phyloP scores from a whole-genome alignment of 1,140 invertebrate species.

The Caerostris extrusa region DNA sequence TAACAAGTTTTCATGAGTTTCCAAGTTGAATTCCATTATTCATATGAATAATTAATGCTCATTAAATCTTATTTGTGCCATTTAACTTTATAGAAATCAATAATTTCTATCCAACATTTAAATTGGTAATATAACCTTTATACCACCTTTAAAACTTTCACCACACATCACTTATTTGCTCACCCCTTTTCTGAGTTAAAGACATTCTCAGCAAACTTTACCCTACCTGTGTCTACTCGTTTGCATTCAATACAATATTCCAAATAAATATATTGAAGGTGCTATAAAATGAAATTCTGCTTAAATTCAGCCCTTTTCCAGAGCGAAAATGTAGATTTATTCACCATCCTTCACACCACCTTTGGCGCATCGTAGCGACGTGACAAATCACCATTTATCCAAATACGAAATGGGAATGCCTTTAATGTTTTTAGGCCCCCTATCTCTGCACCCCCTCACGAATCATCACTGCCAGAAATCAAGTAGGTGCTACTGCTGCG shows the following conservation, averaged over 20 bases:
- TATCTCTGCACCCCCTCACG: too few relatives aligned
- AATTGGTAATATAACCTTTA: too few relatives aligned
- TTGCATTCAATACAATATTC: background rate
- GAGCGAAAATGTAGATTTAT: background rate
- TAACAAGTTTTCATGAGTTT: too few relatives aligned
- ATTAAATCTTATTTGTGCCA: too few relatives aligned
- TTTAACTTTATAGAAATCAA: too few relatives aligned
- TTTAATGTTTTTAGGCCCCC: constrained; percentile 54
- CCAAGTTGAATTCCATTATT: too few relatives aligned
- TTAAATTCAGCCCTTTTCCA: background rate
- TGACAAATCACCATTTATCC: constrained; percentile 68
- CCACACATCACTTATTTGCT: too few relatives aligned
- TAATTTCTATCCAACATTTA: too few relatives aligned
- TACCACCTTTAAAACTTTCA: too few relatives aligned
- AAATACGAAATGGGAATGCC: constrained; percentile 37
- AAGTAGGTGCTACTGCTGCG: constrained; percentile 35
- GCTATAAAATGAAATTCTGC: background rate
- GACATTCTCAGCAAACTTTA: background rate
- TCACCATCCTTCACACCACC: background rate
- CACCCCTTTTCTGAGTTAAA: too few relatives aligned
- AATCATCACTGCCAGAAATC: constrained; percentile 36
- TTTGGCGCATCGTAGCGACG: background rate
- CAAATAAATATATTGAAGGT: background rate
- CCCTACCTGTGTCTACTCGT: background rate
- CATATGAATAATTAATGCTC: too few relatives aligned